Base-by-base conservation (phyloP, 2,888 invertebrate genomes). In the Rhorus exstirpatorius region DNA sequence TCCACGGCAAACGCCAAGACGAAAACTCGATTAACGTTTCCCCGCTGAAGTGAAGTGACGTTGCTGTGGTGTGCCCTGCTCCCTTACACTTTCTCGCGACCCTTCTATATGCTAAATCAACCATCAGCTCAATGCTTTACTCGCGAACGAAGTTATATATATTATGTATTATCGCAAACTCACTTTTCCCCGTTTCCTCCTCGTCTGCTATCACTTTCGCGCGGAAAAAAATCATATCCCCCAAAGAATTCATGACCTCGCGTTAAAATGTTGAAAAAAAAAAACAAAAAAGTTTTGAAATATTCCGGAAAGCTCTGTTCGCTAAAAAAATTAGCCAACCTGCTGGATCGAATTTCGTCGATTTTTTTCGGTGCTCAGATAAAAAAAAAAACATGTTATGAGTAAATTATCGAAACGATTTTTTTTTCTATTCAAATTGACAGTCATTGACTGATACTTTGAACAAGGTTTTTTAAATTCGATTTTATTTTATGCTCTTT, bases 11-110 rank as follows among this genome's bases (percentile, higher is more conserved):
- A 35, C 46, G 53, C 44, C 35, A 46, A 63, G 74, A 53, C 14
- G 63, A 46, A 60, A 80, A 75, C 75, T 75, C 79, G 75, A 75
- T 80, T 80, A 75, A 75, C 61, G 58, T 31, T 68, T 60, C 24
- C 49, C 24, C 58, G 49, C 46, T 10, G 31, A 71, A 71, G 58
- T 46, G 24, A 60, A 58, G 60, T 6, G 49, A 17, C 10, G 58
- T 46, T 31, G 55, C 46, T 17, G 44, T n/a, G 19, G 24, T 46
- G 17, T 17, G 63, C 21, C 6, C n/a, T 41, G 31, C 71, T 72
- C 53, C 26, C 65, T 31, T 55, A 46, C 35, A 35, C 12, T 35
- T 17, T 8, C n/a, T 24, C 31, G 17, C 10, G 10, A 14, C 35
- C 35, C 55, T 70, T 55, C 26, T 24, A 17, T 24, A 17, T n/a